Base-by-base conservation (phyloP, 2,888 invertebrate genomes). In the Nomada ruficornis region DNA sequence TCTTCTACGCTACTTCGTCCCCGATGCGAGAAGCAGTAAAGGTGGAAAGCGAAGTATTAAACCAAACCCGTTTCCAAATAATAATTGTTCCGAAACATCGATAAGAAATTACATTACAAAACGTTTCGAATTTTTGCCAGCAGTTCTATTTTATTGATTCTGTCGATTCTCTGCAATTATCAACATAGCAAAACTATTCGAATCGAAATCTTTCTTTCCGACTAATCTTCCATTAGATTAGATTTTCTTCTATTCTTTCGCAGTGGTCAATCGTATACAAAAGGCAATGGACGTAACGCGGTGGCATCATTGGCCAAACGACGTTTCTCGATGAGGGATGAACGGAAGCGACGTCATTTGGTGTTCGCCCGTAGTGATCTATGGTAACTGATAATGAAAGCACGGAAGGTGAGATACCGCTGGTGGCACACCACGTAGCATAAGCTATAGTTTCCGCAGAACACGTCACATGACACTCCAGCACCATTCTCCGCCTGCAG, bases 381-480 rank as follows among this genome's bases (percentile, higher is more conserved):
- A 94, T 93, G 91, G 90, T 80, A 88, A 87, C 91, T 91, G 93
- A 94, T 93, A 93, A 93, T 93, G 93, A 93, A 93, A 93, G 92
- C 90, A 86, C 90, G 89, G 90, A 83, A 89, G 90, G 88, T 86
- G 90, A 89, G 90, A 90, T 91, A 91, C 84, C 86, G 80, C 78
- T 65, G 57, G 87, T 68, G 84, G 85, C 82, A 80, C 83, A 85
- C 88, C 88, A 86, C 73, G 68, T 72, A 80, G 86, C 80, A 82
- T 90, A 89, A 91, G 89, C 91, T 90, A 91, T 90, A 90, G 91
- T 89, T 92, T 92, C 92, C 92, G 91, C 85, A 80, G 64, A 10
- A 80, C 73, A 73, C 82, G 80, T 88, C 86, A 79, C 72, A 74
- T 75, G 57, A 65, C 80, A 59, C 76, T 59, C 26, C 63, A 18